Evolutionary conservation across 2,888 invertebrate species (phyloP).

Genomic region (Dasypolia templi): DNA sequence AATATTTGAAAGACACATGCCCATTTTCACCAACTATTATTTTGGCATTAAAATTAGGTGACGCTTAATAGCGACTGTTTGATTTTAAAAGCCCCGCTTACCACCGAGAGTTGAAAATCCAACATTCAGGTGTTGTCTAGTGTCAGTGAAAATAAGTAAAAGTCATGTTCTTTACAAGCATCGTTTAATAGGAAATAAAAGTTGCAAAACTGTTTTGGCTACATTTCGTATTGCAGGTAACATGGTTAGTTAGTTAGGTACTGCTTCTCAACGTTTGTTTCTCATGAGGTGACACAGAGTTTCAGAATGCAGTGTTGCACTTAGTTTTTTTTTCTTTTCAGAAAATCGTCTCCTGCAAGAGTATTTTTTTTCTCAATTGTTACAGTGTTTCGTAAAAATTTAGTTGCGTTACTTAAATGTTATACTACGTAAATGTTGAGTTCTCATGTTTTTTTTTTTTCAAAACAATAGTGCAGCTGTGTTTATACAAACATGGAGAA

Average conservation of each 20-base stretch:
- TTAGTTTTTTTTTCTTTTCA: too few relatives aligned
- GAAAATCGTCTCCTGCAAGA: background rate
- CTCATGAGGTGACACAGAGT: background rate
- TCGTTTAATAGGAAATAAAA: background rate
- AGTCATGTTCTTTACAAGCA: background rate
- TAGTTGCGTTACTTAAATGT: background rate
- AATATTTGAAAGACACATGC: background rate
- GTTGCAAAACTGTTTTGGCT: background rate
- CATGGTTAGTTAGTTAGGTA: background rate
- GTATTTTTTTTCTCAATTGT: background rate
- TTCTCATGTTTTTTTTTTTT: constrained; percentile 17
- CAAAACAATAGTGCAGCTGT: constrained; percentile 58
- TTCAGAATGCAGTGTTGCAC: background rate
- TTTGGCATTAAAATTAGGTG: too few relatives aligned
- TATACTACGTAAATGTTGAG: constrained; percentile 1
- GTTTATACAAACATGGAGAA: constrained; percentile 45
- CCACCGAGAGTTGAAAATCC: background rate
- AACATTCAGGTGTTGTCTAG: background rate
- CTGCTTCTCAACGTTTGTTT: background rate
- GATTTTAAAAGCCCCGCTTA: too few relatives aligned
- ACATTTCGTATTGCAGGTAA: background rate
- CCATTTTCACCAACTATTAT: background rate
- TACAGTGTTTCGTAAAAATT: background rate
- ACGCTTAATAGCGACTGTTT: background rate
- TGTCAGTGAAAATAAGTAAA: background rate